phyloP scores from a whole-genome alignment of 2,888 invertebrate species.

The Tyria jacobaeae region DNA sequence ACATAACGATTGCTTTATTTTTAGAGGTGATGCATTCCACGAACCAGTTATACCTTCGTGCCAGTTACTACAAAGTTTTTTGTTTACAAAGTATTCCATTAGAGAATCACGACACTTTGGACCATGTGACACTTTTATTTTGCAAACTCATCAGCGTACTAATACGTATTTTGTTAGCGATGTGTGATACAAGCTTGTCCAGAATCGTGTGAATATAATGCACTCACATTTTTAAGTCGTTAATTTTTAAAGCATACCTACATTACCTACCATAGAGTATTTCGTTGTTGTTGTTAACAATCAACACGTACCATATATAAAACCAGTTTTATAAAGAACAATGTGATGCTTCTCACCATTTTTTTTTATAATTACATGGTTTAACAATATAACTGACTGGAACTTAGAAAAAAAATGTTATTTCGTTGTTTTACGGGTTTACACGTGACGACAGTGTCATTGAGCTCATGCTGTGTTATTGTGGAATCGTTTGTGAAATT shows the following conservation, averaged over 20 bases:
- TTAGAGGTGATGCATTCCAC: conserved; percentile 29
- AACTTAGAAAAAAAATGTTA: conserved; percentile 4
- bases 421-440: conserved; percentile 8
- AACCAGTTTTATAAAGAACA: conserved; percentile 40
- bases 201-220: conserved; percentile 59
- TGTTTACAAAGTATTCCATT: conserved; percentile 49
- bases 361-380: conserved; percentile 35
- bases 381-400: conserved; percentile 23
- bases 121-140: conserved; percentile 45
- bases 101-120: conserved; percentile 44
- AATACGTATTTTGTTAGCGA: conserved; percentile 41
- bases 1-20: conserved; percentile 17
- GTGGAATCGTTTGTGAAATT: conserved; percentile 1
- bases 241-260: conserved; percentile 48
- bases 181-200: conserved; percentile 37
- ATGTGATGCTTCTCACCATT: conserved; percentile 32
- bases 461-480: conserved; percentile 6
- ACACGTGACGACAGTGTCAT: conserved; percentile 23
- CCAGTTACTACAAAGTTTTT: conserved; percentile 21
- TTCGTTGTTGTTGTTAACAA: conserved; percentile 49
- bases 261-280: conserved; percentile 48
- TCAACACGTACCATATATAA: conserved; percentile 52
- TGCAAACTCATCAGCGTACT: conserved; percentile 47
- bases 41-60: conserved; percentile 22
- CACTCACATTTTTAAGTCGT: conserved; percentile 42